Conservation (phyloP, 2,113 vertebrate genomes). For the Oxyruncus cristatus region DNA sequence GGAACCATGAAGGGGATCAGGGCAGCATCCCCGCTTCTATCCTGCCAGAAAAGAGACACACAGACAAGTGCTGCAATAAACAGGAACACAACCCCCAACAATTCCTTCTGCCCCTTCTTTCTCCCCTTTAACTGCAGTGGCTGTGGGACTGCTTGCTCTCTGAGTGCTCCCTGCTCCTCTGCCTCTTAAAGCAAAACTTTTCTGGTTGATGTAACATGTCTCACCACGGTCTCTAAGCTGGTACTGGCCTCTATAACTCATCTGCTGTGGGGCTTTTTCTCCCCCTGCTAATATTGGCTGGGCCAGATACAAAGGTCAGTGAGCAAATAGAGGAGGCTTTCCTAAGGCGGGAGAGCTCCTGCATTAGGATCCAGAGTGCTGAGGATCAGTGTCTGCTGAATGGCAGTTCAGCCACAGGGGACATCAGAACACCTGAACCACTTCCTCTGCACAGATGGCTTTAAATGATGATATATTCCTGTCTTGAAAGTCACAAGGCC, state of each 20-base stretch:
- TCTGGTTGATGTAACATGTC: background rate
- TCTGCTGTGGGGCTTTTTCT: background rate
- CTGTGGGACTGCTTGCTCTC: background rate
- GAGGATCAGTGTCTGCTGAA: background rate
- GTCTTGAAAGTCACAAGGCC: background rate
- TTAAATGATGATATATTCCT: background rate
- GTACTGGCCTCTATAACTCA: background rate
- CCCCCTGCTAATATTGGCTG: background rate
- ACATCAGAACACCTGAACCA: background rate
- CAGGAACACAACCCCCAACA: background rate
- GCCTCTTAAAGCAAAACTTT: background rate
- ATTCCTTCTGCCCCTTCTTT: background rate
- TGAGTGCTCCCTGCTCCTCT: background rate
- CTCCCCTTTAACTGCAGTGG: background rate
- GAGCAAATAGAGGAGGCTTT: background rate
- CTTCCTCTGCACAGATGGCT: background rate
- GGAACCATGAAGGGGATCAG: background rate
- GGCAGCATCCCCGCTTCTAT: background rate
- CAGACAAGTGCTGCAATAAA: background rate
- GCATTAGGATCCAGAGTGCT: background rate
- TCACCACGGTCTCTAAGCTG: background rate
- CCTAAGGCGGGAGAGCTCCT: background rate
- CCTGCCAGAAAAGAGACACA: background rate
- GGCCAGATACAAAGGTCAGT: background rate
- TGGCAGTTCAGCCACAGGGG: background rate